phyloP scores from a whole-genome alignment of 1,140 invertebrate species.

The Panagrolaimus sp. region DNA sequence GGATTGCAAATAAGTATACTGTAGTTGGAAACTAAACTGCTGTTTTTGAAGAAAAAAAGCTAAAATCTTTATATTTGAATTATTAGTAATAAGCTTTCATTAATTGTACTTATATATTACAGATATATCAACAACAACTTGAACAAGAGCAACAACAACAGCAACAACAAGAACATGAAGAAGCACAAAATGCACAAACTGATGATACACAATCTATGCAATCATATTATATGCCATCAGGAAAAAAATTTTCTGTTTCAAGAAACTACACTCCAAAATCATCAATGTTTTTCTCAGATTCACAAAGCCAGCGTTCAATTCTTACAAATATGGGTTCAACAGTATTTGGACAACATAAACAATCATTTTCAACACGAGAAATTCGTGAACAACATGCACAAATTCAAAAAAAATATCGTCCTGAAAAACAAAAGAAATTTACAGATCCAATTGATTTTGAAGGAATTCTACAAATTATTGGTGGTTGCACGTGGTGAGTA shows the following conservation, averaged over 20 bases:
- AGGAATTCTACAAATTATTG: constrained; percentile 57
- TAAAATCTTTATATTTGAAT: too few species aligned
- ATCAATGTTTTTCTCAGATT: constrained; percentile 38
- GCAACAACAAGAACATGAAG: background rate
- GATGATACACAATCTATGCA: background rate
- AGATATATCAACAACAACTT: background rate
- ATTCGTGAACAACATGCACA: constrained; percentile 56
- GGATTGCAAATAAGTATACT: too few species aligned
- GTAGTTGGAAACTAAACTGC: too few species aligned
- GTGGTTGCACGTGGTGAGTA: constrained; percentile 54
- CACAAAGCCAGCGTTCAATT: constrained; percentile 30
- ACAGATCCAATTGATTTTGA: constrained; percentile 57
- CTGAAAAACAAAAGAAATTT: constrained; percentile 37
- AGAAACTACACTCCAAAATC: constrained; percentile 37
- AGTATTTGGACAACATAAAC: constrained; percentile 40
- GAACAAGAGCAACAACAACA: background rate
- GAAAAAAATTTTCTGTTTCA: background rate
- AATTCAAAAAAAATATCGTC: constrained; percentile 50
- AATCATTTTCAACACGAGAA: constrained; percentile 53
- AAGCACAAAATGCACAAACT: too few species aligned
- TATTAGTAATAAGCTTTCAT: too few species aligned
- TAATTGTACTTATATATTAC: too few species aligned
- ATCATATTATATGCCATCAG: background rate
- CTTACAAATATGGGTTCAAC: constrained; percentile 23
- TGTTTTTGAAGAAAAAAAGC: too few species aligned